Evolutionary conservation across 2,888 invertebrate species (phyloP).

Genomic region (Ormyrus pomaceus): DNA sequence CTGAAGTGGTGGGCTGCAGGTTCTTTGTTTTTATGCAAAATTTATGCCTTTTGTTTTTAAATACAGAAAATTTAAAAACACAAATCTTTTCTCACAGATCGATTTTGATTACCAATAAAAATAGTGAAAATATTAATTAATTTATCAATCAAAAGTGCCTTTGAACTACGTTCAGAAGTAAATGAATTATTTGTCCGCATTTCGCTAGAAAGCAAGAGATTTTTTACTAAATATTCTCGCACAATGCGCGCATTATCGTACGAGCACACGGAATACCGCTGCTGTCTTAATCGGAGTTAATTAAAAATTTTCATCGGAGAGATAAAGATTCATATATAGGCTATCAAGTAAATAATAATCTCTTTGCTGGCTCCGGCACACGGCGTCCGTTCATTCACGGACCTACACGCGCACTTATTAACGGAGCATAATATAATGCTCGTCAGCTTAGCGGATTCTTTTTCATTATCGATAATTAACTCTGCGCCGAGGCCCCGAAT

Average conservation of each 20-base stretch:
- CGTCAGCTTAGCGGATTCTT: conserved; percentile 46
- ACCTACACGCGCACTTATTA: conserved; percentile 9
- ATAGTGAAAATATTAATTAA: background rate
- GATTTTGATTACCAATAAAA: too few species aligned
- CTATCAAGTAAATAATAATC: conserved; percentile 47
- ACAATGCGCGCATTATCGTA: background rate
- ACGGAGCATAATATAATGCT: conserved; percentile 30
- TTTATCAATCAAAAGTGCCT: background rate
- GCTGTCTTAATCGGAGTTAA: conserved; percentile 42
- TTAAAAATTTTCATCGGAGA: conserved; percentile 34
- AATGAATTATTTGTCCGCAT: too few species aligned
- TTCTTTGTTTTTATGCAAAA: too few species aligned
- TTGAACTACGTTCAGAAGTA: too few species aligned
- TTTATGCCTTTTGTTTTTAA: too few species aligned
- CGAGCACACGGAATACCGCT: background rate
- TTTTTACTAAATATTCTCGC: too few species aligned
- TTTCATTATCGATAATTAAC: conserved; percentile 57
- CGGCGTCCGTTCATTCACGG: background rate
- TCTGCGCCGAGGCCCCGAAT: conserved; percentile 7
- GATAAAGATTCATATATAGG: conserved; percentile 42
- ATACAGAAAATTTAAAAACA: too few species aligned
- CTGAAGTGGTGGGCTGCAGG: background rate
- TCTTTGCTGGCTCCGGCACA: background rate
- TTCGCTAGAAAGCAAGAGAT: too few species aligned
- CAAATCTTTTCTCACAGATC: too few species aligned